Base-by-base conservation (phyloP, 2,113 vertebrate genomes). In the Raja brachyura region DNA sequence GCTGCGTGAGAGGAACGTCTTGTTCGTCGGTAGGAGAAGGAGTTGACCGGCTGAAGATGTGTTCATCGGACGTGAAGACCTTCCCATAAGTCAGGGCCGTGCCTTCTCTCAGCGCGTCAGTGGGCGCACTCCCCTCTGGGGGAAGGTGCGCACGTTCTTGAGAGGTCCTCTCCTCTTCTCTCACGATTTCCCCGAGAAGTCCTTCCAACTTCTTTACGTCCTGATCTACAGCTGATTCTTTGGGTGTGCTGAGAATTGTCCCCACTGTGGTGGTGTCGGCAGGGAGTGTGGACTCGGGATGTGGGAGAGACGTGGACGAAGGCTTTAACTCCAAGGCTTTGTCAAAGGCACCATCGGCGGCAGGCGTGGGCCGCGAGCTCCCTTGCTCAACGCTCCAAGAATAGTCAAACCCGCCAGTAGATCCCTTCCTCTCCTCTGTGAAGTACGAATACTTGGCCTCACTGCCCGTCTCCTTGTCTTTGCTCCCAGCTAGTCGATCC, bases 1-100 rank as follows among this genome's bases (percentile, higher is more conserved):
- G 95, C 81, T 0, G 95, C 93, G 94, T 94, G 31, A 96, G 94
- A 93, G 97, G 96, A 77, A 94, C 90, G 39, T 95, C 94, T 75
- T 96, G 95, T 14, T 94, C 93, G 48, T 93, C 59, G 70, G 0
- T 28, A 33, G 31, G 66, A 54, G 66, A 10, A 28, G 39, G 88
- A 3, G 9, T 22, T 39, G 63, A 13, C 11, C 13, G 7, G 20
- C 66, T 54, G 66, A 54, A 73, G 22, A 2, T 31, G 66, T 66
- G 59, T 9, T 68, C 86, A 66, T 63, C 86, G 18, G 18, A 61
- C 7, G n/a, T 6, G 7, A 22, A 90, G 16, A 28, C 56, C 13
- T 86, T 31, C 4, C 33, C 33, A 25, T 20, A 28, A 31, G 59
- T 63, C 59, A 31, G 4, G 20, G 33, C 22, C 4, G 73, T 33